Conservation (phyloP, 2,797 vertebrate genomes). For the Lepus oiostolus region DNA sequence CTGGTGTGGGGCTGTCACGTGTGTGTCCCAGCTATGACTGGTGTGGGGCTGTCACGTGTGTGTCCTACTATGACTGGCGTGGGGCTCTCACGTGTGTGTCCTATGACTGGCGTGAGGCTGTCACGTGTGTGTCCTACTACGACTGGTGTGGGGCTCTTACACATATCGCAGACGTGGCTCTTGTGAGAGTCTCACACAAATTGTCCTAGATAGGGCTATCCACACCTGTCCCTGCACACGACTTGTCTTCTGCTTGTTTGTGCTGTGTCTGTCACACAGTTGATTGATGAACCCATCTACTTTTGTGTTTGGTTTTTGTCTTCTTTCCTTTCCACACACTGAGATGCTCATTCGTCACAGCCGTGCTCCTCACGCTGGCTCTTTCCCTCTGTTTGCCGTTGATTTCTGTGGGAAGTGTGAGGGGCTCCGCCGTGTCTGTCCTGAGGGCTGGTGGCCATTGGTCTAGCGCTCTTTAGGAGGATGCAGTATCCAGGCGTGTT, state of each 20-base stretch:
- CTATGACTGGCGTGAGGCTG: too few relatives aligned
- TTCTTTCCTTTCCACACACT: slow-evolving; percentile 6
- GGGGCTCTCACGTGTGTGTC: too few relatives aligned
- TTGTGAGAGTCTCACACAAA: too few relatives aligned
- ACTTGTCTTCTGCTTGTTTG: slow-evolving; percentile 59
- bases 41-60: too few relatives aligned
- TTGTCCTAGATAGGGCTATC: neutral
- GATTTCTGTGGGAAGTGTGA: slow-evolving; percentile 37
- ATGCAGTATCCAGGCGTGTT: neutral
- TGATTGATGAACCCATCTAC: slow-evolving; percentile 62
- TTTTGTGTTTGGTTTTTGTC: slow-evolving; percentile 59
- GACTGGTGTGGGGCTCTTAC: too few relatives aligned
- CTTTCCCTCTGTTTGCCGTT: slow-evolving; percentile 17
- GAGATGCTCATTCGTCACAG: slow-evolving; percentile 44
- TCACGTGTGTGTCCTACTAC: too few relatives aligned
- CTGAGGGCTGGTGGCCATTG: neutral
- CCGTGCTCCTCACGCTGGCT: slow-evolving; percentile 60
- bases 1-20: too few relatives aligned
- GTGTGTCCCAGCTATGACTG: too few relatives aligned
- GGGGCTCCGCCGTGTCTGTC: neutral
- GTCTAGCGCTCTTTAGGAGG: neutral
- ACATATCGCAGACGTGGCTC: too few relatives aligned
- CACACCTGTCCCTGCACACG: neutral
- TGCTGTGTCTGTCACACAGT: slow-evolving; percentile 59
- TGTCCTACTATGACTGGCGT: too few relatives aligned